These are phyloP conservation scores for Nematolebias whitei DNA, from an alignment of 2,113 vertebrate species.

Conservation along the genomic window DNA sequence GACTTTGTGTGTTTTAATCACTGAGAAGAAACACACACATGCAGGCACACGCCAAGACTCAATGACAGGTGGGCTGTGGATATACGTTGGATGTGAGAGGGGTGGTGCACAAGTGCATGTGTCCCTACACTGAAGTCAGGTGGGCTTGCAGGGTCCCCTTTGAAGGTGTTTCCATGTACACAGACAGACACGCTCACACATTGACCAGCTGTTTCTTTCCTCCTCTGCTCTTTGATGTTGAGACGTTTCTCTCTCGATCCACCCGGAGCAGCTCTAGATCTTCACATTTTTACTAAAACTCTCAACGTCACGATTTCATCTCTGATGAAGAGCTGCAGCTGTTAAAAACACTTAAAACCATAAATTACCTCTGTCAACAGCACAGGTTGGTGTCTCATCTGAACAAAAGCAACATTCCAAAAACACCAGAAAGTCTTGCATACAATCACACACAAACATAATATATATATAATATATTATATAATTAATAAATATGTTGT, in stretches of 20 bases:
- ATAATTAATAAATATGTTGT: no score
- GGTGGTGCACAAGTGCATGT: constrained; percentile 15
- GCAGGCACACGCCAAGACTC: constrained; percentile 38
- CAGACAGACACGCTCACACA: constrained; percentile 50
- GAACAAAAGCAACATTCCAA: no score
- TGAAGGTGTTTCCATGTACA: constrained; percentile 66
- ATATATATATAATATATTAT: no score
- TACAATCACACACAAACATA: no score
- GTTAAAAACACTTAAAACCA: not conserved
- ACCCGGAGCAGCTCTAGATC: constrained; percentile 14
- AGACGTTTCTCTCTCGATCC: constrained; percentile 47
- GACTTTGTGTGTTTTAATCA: constrained; percentile 56
- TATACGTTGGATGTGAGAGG: constrained; percentile 20
- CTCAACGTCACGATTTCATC: not conserved
- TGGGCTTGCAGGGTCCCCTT: constrained; percentile 62
- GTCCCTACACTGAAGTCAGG: constrained; percentile 55
- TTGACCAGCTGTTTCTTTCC: constrained; percentile 71
- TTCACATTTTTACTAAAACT: not conserved
- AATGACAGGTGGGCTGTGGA: constrained; percentile 56
- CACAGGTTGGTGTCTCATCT: not conserved
- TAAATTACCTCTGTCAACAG: not conserved
- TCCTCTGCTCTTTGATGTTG: constrained; percentile 66
- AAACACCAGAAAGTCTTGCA: no score
- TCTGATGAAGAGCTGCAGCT: not conserved
- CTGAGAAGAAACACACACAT: constrained; percentile 34